A percentile compares a stretch with the other conserved stretches of the same genome.
Evolutionary conservation across 2,888 invertebrate genomes (phyloP).

Genomic region (Tribolium freemani): DNA sequence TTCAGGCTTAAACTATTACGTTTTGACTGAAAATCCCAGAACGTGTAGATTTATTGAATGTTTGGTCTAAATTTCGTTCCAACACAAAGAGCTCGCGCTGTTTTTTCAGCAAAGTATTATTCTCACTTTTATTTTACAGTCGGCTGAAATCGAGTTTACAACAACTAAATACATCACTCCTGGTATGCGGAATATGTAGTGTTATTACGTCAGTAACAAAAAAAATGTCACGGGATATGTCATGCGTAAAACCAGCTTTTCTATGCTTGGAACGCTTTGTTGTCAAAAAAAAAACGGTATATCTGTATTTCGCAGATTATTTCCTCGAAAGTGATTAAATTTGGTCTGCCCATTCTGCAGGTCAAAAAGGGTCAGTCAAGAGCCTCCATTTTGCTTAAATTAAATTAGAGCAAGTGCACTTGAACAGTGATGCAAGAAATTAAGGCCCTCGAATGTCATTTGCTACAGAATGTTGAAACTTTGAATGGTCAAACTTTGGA

Average conservation of each 20-base stretch:
- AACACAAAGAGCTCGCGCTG: too few relatives aligned
- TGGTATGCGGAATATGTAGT: background rate
- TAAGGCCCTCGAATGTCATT: background rate
- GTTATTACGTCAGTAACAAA: background rate
- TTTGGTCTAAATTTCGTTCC: constrained; percentile 10
- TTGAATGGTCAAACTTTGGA: background rate
- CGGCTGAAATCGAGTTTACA: background rate
- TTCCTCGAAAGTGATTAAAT: background rate
- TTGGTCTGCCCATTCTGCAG: background rate
- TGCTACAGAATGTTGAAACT: background rate
- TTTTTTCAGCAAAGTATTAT: too few relatives aligned
- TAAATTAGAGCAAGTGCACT: background rate
- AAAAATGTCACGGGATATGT: background rate
- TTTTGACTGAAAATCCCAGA: background rate
- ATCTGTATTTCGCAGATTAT: background rate
- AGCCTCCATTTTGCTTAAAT: background rate
- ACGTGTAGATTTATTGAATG: constrained; percentile 17
- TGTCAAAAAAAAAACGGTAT: background rate
- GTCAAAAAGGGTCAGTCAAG: background rate
- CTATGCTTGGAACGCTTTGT: too few relatives aligned
- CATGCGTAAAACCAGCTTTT: background rate
- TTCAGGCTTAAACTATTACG: constrained; percentile 6
- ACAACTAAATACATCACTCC: background rate
- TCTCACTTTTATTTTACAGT: background rate
- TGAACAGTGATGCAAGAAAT: background rate